Conservation (phyloP, 23 tunicate species). For the Pegea sp. region DNA sequence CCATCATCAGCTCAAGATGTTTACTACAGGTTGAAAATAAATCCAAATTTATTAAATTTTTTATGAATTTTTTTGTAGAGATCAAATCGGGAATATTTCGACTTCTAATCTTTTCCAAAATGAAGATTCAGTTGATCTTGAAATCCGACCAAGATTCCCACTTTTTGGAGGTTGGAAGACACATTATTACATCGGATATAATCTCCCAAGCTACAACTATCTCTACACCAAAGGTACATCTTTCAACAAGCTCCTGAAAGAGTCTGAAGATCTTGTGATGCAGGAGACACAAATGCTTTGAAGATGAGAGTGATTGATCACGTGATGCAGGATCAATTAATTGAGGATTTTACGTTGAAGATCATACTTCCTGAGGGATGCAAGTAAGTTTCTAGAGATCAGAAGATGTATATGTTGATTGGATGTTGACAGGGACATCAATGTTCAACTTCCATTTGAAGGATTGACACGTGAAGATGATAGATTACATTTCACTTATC, state of each 20-base stretch:
- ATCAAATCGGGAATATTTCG: conserved; percentile 94
- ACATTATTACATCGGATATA: conserved; percentile 85
- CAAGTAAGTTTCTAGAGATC: conserved; percentile 24
- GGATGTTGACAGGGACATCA: conserved; percentile 22
- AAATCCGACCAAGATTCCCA: conserved; percentile 93
- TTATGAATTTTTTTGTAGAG: conserved; percentile 10
- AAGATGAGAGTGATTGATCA: conserved; percentile 84
- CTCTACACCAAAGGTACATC: conserved; percentile 45
- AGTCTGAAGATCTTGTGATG: neutral
- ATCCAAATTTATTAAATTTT: neutral
- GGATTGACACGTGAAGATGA: conserved; percentile 37
- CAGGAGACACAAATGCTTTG: conserved; percentile 68
- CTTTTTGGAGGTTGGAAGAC: conserved; percentile 98
- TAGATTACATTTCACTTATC: conserved; percentile 62
- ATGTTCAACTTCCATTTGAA: conserved; percentile 34
- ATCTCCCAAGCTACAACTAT: conserved; percentile 79
- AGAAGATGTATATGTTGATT: neutral
- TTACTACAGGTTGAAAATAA: conserved; percentile 59
- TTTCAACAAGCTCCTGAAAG: neutral
- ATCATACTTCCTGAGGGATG: conserved; percentile 84
- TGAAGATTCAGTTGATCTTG: conserved; percentile 79
- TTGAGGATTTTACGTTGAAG: conserved; percentile 68
- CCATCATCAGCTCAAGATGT: conserved; percentile 83
- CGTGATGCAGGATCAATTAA: conserved; percentile 64
- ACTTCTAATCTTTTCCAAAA: conserved; percentile 46